Percentiles rank a stretch among this genome's conserved stretches.
These are phyloP conservation scores for Tyto alba DNA, from an alignment of 2,113 vertebrate species.

Conservation along the genomic window DNA sequence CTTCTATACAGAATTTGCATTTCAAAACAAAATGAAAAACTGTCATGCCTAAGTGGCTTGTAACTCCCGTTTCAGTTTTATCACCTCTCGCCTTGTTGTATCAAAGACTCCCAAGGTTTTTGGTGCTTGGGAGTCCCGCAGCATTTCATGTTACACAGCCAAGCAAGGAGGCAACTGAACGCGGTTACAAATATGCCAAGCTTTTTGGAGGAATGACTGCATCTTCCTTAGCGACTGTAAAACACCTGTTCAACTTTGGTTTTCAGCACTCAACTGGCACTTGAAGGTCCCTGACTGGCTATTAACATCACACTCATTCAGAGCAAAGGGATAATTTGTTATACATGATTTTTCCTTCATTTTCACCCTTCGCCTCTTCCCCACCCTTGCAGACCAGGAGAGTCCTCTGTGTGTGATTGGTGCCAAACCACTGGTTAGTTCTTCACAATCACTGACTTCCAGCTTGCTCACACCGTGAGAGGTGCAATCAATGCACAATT, in stretches of 20 bases:
- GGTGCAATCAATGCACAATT: background rate
- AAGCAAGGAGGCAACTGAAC: background rate
- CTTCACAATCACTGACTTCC: background rate
- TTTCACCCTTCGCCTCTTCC: background rate
- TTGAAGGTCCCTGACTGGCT: background rate
- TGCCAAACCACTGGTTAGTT: background rate
- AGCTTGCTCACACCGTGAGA: background rate
- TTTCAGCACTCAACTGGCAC: background rate
- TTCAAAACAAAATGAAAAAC: slow-evolving; percentile 10
- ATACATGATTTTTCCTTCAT: background rate
- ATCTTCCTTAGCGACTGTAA: background rate
- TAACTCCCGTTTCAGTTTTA: background rate
- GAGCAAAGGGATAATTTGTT: background rate
- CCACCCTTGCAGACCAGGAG: background rate
- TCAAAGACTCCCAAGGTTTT: background rate
- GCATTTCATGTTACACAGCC: background rate
- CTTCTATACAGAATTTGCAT: background rate
- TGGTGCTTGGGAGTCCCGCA: background rate
- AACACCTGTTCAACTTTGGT: background rate
- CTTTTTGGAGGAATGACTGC: background rate
- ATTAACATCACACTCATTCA: background rate
- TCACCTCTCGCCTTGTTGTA: background rate
- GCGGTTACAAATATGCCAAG: background rate
- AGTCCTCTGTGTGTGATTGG: background rate
- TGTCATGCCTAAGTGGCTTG: background rate